A percentile compares a stretch with the other conserved stretches of the same genome.
phyloP scores from a whole-genome alignment of 2,797 vertebrate species.

The Rousettus madagascariensis region DNA sequence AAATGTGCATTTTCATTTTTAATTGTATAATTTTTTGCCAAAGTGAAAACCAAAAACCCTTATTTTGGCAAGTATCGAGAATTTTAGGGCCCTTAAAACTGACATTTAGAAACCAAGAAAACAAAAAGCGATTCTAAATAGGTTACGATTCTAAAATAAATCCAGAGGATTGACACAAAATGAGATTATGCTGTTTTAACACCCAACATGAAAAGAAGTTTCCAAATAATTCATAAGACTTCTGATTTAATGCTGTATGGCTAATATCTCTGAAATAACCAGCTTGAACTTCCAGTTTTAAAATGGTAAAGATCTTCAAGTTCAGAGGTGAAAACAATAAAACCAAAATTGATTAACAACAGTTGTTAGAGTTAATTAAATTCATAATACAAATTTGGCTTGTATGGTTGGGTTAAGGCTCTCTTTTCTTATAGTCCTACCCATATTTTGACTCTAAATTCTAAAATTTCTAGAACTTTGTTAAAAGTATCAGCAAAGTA shows the following conservation, averaged over 20 bases:
- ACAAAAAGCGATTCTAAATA: constrained; percentile 59
- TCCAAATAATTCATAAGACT: constrained; percentile 74
- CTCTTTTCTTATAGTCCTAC: background rate
- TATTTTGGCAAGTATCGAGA: background rate
- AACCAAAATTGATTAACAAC: background rate
- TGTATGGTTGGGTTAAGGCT: background rate
- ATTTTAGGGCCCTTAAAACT: constrained; percentile 28
- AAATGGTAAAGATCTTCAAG: constrained; percentile 42
- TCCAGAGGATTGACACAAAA: constrained; percentile 62
- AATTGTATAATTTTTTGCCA: constrained; percentile 6
- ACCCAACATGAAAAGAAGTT: constrained; percentile 69
- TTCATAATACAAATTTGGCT: background rate
- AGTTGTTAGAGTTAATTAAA: background rate
- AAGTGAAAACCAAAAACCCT: background rate
- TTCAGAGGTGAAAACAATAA: background rate
- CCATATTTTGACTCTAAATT: background rate
- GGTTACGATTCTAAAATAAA: constrained; percentile 68
- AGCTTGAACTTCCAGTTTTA: constrained; percentile 50
- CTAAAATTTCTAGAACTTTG: background rate
- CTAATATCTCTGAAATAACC: constrained; percentile 56
- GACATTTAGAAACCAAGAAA: constrained; percentile 32
- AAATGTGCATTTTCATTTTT: constrained; percentile 35
- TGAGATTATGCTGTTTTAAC: constrained; percentile 71
- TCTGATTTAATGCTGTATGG: constrained; percentile 65
- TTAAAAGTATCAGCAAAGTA: background rate